Evolutionary conservation across 2,113 vertebrate species (phyloP), one percentile per base, ranked within the genome.

Genomic region (Callospermophilus lateralis): DNA sequence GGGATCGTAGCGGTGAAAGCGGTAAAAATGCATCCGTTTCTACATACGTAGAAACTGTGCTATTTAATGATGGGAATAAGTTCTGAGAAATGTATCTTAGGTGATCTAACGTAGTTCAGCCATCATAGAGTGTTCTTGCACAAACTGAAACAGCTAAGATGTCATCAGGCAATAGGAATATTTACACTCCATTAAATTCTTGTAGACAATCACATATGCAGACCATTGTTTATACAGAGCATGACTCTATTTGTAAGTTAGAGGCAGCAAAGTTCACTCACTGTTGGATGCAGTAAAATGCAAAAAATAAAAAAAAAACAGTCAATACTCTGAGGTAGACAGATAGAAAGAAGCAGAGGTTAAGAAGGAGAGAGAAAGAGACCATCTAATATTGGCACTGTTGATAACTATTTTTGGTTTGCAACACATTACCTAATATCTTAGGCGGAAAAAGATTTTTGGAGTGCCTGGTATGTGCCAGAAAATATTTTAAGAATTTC

Each of bases 401-500:
- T 34, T 55, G 15, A 11, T 20, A 87, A 65, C 30, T 11, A 37
- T 68, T 58, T 73, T 83, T 77, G 1, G 67, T 63, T 67, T 70
- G 28, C 10, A 78, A 17, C 45, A 45, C 55, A 76, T 81, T 53
- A 53, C 5, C 73, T 16, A 61, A 32, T 37, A 61, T 42, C 70
- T 83, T 32, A 11, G 2, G 6, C 7, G 4, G 1, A 72, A 63
- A 34, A 6, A 58, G 28, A 55, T 51, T 67, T 72, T 76, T 65
- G 51, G 10, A 89, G 32, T 85, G 30, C 7, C 30, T 89, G 8
- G 4, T 28, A 15, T 8, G 3, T 55, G 7, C 26, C 90, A 45
- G 68, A 90, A 84, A 67, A 55, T 26, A 65, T 26, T 73, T 78
- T 83, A 37, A 93, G 24, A 77, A 34, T 84, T 84, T 70, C 53